Evolutionary conservation across 2,888 invertebrate species (phyloP), one percentile per base, ranked within the genome.

Genomic region (Protula sp.): DNA sequence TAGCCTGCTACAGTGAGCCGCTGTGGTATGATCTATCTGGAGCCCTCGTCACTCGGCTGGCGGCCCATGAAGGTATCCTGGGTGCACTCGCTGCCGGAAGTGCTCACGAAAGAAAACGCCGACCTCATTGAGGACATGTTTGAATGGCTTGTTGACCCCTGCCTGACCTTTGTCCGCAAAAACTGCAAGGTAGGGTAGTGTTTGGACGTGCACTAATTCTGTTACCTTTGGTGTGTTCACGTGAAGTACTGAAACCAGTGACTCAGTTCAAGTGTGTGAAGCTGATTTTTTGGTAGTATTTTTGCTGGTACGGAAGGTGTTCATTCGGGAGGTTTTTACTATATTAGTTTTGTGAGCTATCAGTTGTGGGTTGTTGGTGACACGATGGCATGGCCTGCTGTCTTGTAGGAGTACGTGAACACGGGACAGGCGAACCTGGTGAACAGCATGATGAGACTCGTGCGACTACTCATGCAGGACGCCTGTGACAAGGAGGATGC

Each of bases 1-100:
- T 22, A 82, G 82, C 92, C 92, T 26, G 92, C 92, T 3, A 92
- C 92, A 2, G 91, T 95, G 1, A 91, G 91, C 19, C 85, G 92
- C 58, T 94, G 94, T 79, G 92, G 92, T 53, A 95, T 97, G 94
- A 92, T 97, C 71, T 95, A 94, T 79, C 86, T 94, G 85, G 94
- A 95, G 80, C 89, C 94, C 0, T 69, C 74, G 19, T 87, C 89
- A 1, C 83, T 94, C 3, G 94, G 94, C 2, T 93, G 92, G 87
- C 83, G 84, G 65, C 89, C 92, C 0, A 87, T 92, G 72, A 85
- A 90, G 29, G 85, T 86, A 65, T 91, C 92, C 0, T 94, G 94
- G 94, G 70, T 92, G 1, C 86, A 87, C 9, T 84, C 87, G 85
- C 81, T 85, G 83, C 72, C 74, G 2, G 71, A 73, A 50, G 69